These are phyloP conservation scores for Sinocyclocheilus rhinocerous DNA, from an alignment of 2,113 vertebrate species.

Conservation along the genomic window DNA sequence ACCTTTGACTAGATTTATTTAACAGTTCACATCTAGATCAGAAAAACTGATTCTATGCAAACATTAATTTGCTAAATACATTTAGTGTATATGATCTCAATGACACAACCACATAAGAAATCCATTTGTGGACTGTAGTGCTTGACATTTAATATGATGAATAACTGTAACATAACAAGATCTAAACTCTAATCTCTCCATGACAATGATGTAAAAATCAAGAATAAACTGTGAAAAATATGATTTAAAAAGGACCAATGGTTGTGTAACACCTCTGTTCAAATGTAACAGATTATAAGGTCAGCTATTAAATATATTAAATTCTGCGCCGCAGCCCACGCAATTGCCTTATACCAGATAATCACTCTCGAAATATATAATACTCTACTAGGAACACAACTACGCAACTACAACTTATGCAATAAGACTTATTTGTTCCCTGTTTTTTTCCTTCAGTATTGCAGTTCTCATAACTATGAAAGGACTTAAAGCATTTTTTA, in stretches of 20 bases:
- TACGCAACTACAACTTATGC: slow-evolving; percentile 9
- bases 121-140: no score
- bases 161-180: not conserved
- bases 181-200: not conserved
- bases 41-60: no score
- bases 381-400: not conserved
- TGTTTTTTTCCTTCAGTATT: not conserved
- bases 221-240: not conserved
- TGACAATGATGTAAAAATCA: not conserved
- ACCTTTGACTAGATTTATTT: slow-evolving; percentile 22
- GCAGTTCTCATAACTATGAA: not conserved
- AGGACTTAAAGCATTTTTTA: no score
- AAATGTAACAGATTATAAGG: not conserved
- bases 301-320: slow-evolving; percentile 25
- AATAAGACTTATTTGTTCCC: not conserved
- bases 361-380: slow-evolving; percentile 11
- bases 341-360: not conserved
- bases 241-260: slow-evolving; percentile 23
- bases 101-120: not conserved
- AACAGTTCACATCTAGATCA: not conserved
- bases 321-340: not conserved
- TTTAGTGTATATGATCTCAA: no score
- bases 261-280: slow-evolving; percentile 23
- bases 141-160: not conserved
- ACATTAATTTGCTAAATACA: no score